These are phyloP conservation scores for Choloepus didactylus DNA, from an alignment of 2,797 vertebrate species.

Conservation along the genomic window DNA sequence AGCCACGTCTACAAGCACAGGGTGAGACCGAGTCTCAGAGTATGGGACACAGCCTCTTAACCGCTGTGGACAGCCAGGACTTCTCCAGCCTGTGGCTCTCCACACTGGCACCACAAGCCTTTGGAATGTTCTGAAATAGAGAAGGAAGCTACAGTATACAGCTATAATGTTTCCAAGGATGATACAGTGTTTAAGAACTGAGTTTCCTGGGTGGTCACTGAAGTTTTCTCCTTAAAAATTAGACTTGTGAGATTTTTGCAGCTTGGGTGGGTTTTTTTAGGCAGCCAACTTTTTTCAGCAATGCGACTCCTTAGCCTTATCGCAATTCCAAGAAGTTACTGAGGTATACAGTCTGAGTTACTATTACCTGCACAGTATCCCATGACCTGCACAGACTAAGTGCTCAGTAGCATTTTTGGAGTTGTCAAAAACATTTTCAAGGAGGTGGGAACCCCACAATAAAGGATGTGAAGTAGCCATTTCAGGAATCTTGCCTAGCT, in stretches of 20 bases:
- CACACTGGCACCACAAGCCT: neutral
- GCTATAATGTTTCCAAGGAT: neutral
- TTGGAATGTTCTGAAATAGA: neutral
- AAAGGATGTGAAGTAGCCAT: neutral
- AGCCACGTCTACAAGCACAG: neutral
- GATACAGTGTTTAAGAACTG: neutral
- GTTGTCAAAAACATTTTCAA: neutral
- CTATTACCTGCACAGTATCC: neutral
- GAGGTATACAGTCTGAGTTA: neutral
- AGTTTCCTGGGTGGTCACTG: neutral
- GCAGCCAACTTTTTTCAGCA: neutral
- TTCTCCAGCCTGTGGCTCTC: neutral
- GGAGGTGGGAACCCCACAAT: neutral
- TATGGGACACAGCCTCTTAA: neutral
- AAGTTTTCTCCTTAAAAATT: slow-evolving; percentile 31
- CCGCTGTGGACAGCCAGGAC: neutral
- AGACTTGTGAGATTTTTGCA: neutral
- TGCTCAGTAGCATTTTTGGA: rapidly evolving
- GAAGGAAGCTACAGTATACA: neutral
- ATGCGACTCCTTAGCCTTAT: neutral
- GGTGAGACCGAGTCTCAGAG: neutral
- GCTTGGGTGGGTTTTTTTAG: neutral
- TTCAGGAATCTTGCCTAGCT: neutral
- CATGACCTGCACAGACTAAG: neutral
- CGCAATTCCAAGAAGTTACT: neutral